These are phyloP conservation scores for Troides helena DNA, from an alignment of 2,888 invertebrate species.

Conservation along the genomic window DNA sequence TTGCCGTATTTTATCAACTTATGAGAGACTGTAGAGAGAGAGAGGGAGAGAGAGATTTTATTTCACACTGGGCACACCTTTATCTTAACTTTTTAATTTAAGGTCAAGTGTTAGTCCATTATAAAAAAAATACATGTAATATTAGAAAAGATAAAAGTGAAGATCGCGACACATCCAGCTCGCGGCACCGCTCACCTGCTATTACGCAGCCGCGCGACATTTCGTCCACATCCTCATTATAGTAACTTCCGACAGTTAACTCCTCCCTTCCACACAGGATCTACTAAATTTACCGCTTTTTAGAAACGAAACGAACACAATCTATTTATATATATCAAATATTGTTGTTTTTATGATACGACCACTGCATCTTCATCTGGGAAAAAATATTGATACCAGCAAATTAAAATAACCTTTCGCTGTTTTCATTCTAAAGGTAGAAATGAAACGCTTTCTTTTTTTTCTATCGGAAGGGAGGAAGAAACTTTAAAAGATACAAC, in stretches of 20 bases:
- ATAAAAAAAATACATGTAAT: background rate
- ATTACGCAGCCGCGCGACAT: conserved; percentile 7
- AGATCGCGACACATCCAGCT: background rate
- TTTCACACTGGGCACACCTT: too few relatives aligned
- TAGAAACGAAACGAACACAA: background rate
- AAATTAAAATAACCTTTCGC: too few relatives aligned
- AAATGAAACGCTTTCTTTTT: too few relatives aligned
- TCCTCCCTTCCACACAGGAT: conserved; percentile 32
- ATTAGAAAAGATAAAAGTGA: background rate
- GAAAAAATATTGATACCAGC: too few relatives aligned
- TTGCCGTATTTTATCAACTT: too few relatives aligned
- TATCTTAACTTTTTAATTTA: background rate
- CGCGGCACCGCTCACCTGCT: conserved; percentile 3
- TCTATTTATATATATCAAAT: background rate
- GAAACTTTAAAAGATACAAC: too few relatives aligned
- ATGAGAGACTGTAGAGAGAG: too few relatives aligned
- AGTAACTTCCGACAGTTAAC: conserved; percentile 15
- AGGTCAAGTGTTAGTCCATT: background rate
- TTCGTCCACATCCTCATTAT: conserved; percentile 32
- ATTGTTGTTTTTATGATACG: too few relatives aligned
- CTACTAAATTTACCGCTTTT: conserved; percentile 6
- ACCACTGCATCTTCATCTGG: too few relatives aligned
- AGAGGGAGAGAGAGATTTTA: too few relatives aligned
- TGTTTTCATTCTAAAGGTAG: too few relatives aligned
- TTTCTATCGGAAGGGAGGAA: too few relatives aligned